Conservation (phyloP, 2,113 vertebrate species). For the Aplodontia rufa region DNA sequence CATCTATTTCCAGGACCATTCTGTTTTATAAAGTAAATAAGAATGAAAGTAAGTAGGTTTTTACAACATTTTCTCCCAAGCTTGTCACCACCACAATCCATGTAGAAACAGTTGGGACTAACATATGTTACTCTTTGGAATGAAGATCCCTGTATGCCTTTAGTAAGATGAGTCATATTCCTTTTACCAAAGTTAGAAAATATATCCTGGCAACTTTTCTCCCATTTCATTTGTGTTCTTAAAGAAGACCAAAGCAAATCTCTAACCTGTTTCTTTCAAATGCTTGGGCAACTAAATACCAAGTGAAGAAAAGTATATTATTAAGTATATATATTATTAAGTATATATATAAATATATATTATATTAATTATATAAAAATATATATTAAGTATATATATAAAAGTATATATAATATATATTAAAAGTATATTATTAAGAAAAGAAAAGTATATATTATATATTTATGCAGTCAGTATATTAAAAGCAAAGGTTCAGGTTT, state of each 20-base stretch:
- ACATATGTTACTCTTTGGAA: slow-evolving; percentile 60
- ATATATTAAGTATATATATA: too few species aligned
- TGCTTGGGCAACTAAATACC: not conserved
- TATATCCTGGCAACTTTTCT: slow-evolving; percentile 16
- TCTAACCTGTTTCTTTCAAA: slow-evolving; percentile 1
- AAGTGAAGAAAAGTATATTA: not conserved
- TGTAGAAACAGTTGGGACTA: slow-evolving; percentile 55
- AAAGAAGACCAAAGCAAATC: slow-evolving; percentile 31
- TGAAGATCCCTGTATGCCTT: slow-evolving; percentile 62
- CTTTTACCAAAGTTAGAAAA: slow-evolving; percentile 45
- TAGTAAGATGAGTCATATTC: slow-evolving; percentile 59
- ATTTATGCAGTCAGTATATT: not conserved
- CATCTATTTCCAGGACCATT: not conserved
- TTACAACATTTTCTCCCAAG: not conserved
- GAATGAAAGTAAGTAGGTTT: slow-evolving; percentile 11
- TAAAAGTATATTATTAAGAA: too few species aligned
- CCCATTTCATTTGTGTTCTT: not conserved
- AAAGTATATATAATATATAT: too few species aligned
- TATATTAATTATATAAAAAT: too few species aligned
- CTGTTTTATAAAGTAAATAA: slow-evolving; percentile 12
- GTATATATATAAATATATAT: too few species aligned
- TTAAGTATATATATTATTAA: too few species aligned
- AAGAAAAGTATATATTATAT: too few species aligned
- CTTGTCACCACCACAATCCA: slow-evolving; percentile 31
- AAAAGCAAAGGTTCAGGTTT: not conserved